Conservation (phyloP, 2,888 invertebrate species). For the Chironomus tentans region DNA sequence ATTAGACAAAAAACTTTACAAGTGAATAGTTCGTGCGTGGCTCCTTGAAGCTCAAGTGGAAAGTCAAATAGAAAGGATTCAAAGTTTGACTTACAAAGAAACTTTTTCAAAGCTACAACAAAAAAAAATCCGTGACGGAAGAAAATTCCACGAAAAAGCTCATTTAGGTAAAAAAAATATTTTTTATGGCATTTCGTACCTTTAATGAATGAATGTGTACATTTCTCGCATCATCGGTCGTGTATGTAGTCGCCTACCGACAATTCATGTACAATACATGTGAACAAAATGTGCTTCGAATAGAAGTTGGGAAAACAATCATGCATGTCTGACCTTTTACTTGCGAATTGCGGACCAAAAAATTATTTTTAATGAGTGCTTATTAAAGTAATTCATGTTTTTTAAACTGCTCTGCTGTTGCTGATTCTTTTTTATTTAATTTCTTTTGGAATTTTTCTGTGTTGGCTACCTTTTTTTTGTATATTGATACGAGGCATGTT, state of each 20-base stretch:
- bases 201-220: neutral
- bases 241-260: too few relatives aligned
- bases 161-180: neutral
- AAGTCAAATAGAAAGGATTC: too few relatives aligned
- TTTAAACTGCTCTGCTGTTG: neutral
- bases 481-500: too few relatives aligned
- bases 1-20: neutral
- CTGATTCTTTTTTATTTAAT: neutral
- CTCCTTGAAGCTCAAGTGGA: too few relatives aligned
- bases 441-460: too few relatives aligned
- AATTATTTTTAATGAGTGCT: conserved; percentile 11
- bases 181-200: neutral
- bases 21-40: neutral
- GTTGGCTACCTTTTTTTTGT: too few relatives aligned
- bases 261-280: too few relatives aligned
- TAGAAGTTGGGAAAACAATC: neutral
- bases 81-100: too few relatives aligned
- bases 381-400: conserved; percentile 8
- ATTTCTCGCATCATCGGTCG: neutral
- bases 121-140: too few relatives aligned
- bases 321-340: conserved; percentile 11
- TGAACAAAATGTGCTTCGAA: too few relatives aligned
- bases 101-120: too few relatives aligned
- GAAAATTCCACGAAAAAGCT: too few relatives aligned
- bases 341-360: neutral